Percentiles rank a stretch among this genome's conserved stretches.
These are phyloP conservation scores for Arrhamphus sclerolepis DNA, from an alignment of 2,797 vertebrate species.

Conservation along the genomic window DNA sequence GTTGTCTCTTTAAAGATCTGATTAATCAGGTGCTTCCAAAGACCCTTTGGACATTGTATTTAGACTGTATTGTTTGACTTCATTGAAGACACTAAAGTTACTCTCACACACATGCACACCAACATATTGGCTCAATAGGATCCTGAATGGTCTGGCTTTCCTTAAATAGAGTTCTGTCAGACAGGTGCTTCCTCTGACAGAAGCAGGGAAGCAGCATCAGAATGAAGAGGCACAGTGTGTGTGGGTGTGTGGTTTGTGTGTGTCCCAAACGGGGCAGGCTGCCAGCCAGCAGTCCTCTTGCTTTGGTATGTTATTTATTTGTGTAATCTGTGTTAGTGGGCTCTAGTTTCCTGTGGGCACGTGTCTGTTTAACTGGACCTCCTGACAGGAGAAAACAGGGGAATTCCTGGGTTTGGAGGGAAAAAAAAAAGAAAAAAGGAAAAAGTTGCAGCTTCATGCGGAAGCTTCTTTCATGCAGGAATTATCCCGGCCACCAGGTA, in stretches of 20 bases:
- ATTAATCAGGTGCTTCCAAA: conserved; percentile 3
- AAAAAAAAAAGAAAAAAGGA: neutral
- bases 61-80: conserved; percentile 2
- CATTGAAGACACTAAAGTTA: neutral
- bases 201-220: conserved; percentile 48
- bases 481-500: too few species aligned
- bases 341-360: conserved; percentile 70
- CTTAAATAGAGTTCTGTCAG: conserved; percentile 62
- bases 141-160: conserved; percentile 57
- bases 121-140: conserved; percentile 24
- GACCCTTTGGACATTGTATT: conserved; percentile 15
- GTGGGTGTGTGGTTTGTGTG: conserved; percentile 31
- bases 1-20: neutral
- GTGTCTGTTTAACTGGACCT: conserved; percentile 41
- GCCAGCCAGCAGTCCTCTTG: conserved; percentile 69
- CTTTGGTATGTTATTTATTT: conserved; percentile 67
- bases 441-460: conserved; percentile 8
- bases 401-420: conserved; percentile 22
- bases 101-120: conserved; percentile 14
- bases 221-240: conserved; percentile 34
- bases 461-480: conserved; percentile 9
- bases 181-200: conserved; percentile 71
- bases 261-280: conserved; percentile 37
- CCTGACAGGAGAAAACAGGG: conserved; percentile 15
- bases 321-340: conserved; percentile 25